Evolutionary conservation across 2,113 vertebrate genomes (phyloP).

Genomic region (Bos indicus): DNA sequence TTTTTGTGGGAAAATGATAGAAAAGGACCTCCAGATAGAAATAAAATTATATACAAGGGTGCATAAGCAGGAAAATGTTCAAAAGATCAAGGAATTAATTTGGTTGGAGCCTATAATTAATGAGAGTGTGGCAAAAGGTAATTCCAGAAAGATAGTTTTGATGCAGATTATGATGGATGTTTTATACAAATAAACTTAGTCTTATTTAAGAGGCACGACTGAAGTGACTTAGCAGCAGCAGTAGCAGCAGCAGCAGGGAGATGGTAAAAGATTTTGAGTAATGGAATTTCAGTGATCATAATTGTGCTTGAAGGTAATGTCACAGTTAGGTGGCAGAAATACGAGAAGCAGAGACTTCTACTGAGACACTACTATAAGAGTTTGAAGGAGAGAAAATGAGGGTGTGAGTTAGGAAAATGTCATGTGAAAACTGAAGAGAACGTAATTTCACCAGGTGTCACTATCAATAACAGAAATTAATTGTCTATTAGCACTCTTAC

Average conservation of each 20-base stretch:
- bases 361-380: background rate
- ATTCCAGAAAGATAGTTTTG: background rate
- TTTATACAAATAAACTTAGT: background rate
- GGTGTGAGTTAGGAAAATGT: background rate
- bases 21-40: background rate
- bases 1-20: background rate
- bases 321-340: background rate
- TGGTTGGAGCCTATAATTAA: background rate
- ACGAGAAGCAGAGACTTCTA: background rate
- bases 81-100: background rate
- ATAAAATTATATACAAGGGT: background rate
- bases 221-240: too few relatives aligned
- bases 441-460: background rate
- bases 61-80: background rate
- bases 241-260: background rate
- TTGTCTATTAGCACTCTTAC: background rate
- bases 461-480: background rate
- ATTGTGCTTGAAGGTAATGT: background rate
- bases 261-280: background rate
- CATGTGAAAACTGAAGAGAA: background rate
- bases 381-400: background rate
- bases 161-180: background rate
- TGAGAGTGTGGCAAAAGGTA: background rate
- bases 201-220: background rate
- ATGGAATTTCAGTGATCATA: background rate